Conservation (phyloP, 2,113 vertebrate species). For the Seriola aureovittata region DNA sequence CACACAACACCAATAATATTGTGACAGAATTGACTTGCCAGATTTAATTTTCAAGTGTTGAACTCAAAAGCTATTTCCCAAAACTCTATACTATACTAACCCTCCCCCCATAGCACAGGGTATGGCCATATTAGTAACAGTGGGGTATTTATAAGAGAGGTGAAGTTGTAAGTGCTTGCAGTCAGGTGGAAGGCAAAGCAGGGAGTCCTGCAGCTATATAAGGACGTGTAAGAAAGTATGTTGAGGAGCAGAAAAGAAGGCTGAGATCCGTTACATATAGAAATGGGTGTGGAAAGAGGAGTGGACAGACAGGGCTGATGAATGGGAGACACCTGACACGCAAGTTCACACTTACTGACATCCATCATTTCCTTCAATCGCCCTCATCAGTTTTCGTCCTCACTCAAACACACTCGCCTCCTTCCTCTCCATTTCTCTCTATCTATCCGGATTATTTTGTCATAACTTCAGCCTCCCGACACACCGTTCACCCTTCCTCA, state of each 20-base stretch:
- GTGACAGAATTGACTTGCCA: background rate
- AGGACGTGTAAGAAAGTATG: slow-evolving; percentile 51
- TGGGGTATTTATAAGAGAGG: slow-evolving; percentile 63
- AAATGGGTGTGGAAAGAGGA: slow-evolving; percentile 27
- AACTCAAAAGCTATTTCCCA: background rate
- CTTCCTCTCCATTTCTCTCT: background rate
- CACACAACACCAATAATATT: background rate
- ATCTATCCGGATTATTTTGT: background rate
- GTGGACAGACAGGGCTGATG: slow-evolving; percentile 16
- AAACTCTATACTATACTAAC: background rate
- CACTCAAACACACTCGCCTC: background rate
- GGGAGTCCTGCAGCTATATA: slow-evolving; percentile 57
- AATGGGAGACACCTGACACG: slow-evolving; percentile 49
- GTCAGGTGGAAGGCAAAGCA: slow-evolving; percentile 12
- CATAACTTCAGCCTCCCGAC: background rate
- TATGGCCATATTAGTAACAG: slow-evolving; percentile 30
- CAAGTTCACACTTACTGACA: slow-evolving; percentile 6
- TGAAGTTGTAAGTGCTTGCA: slow-evolving; percentile 10
- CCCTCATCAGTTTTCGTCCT: background rate
- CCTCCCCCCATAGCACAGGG: background rate
- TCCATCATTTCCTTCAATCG: slow-evolving; percentile 25
- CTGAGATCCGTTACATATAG: slow-evolving; percentile 44
- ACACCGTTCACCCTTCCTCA: background rate
- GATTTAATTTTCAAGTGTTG: background rate
- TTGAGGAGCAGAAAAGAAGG: slow-evolving; percentile 34